Evolutionary conservation across 64 coral and sea anemone genomes (phyloP).

Genomic region (Actinia equina): DNA sequence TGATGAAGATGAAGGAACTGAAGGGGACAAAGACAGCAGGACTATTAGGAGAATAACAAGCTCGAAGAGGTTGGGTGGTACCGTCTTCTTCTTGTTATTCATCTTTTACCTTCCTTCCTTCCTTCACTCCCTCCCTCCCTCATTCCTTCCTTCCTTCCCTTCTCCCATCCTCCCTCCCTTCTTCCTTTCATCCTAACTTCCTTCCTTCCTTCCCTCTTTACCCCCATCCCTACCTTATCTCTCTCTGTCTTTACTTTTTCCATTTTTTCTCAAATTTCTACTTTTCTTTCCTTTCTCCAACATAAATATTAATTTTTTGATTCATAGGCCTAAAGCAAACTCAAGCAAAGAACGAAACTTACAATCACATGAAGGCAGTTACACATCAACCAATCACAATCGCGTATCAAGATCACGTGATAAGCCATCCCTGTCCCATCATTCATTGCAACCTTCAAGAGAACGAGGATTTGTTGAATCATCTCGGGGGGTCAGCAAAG

Average conservation of each 20-base stretch:
- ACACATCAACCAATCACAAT: background rate
- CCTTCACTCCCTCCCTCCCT: background rate
- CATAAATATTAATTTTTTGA: too few relatives aligned
- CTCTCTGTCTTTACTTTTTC: too few relatives aligned
- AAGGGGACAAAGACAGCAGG: background rate
- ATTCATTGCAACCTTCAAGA: background rate
- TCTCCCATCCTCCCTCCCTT: background rate
- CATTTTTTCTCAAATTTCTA: too few relatives aligned
- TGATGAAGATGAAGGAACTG: background rate
- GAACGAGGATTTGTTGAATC: background rate
- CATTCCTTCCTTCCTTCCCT: background rate
- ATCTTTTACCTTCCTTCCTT: background rate
- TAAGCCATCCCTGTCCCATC: background rate
- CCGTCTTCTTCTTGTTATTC: background rate
- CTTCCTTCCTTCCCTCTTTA: too few relatives aligned
- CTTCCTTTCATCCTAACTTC: background rate
- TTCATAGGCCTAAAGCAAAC: background rate
- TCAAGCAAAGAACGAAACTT: background rate
- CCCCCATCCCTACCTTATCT: too few relatives aligned
- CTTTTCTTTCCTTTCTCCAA: too few relatives aligned
- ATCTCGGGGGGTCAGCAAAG: background rate
- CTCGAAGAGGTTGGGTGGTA: background rate
- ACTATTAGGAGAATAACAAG: slow-evolving; percentile 18
- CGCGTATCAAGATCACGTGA: background rate
- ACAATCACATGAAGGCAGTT: background rate